A percentile compares a stretch with the other conserved stretches of the same genome.
Conservation (phyloP, 2,888 invertebrate species). For the Melanostoma scalare region DNA sequence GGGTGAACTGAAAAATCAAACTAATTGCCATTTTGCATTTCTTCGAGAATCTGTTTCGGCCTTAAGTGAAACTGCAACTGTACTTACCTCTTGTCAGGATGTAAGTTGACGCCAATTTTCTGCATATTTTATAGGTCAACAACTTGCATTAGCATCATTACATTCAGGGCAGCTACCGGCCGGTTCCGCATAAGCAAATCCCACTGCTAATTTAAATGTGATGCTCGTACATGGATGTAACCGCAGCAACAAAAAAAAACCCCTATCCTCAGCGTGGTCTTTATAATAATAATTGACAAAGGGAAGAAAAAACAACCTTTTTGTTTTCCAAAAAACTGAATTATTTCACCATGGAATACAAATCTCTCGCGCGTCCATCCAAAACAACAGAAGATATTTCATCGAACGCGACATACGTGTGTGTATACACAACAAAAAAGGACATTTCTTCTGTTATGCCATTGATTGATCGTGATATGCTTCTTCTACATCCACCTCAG, state of each 20-base stretch:
- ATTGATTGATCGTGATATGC: slow-evolving; percentile 76
- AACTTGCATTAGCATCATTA: slow-evolving; percentile 29
- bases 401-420: slow-evolving; percentile 26
- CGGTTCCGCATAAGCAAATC: slow-evolving; percentile 54
- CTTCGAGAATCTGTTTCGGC: too few relatives aligned
- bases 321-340: slow-evolving; percentile 42
- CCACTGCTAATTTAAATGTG: slow-evolving; percentile 70
- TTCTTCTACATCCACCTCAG: slow-evolving; percentile 17
- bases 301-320: not conserved
- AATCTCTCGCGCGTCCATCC: slow-evolving; percentile 41
- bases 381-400: slow-evolving; percentile 48
- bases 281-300: slow-evolving; percentile 32
- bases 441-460: slow-evolving; percentile 73
- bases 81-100: slow-evolving; percentile 24
- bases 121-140: slow-evolving; percentile 25
- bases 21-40: too few relatives aligned
- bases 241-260: not conserved
- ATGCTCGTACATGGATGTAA: slow-evolving; percentile 5
- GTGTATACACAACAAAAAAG: slow-evolving; percentile 50
- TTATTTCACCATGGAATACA: slow-evolving; percentile 48
- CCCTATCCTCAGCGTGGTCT: slow-evolving; percentile 25
- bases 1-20: too few relatives aligned
- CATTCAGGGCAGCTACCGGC: not conserved
- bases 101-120: slow-evolving; percentile 56
- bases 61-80: too few relatives aligned